A percentile compares a stretch with the other conserved stretches of the same genome.
phyloP scores from a whole-genome alignment of 2,113 vertebrate genomes.

The Sebastes fasciatus region DNA sequence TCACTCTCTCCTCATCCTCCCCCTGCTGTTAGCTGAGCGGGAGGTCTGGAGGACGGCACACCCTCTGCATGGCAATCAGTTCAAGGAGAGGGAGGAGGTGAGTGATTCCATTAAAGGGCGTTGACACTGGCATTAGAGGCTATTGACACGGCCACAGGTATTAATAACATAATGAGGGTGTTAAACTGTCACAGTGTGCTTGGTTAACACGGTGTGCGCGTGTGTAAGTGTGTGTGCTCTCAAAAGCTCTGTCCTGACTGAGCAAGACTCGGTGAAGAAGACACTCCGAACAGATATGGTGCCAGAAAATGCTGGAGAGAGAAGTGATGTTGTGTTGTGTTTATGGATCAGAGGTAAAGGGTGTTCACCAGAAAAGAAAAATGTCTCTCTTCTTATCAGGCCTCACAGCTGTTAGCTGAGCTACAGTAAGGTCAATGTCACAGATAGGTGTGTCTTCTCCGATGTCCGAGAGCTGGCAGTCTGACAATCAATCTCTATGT shows the following conservation, averaged over 20 bases:
- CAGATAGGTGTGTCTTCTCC: slow-evolving; percentile 21
- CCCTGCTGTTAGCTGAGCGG: slow-evolving; percentile 51
- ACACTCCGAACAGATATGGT: not conserved
- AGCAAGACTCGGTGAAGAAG: slow-evolving; percentile 1
- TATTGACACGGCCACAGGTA: slow-evolving; percentile 75
- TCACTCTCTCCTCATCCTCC: slow-evolving; percentile 42
- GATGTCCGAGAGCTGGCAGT: slow-evolving; percentile 4
- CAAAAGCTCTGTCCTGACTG: slow-evolving; percentile 5
- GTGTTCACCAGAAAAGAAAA: slow-evolving; percentile 22
- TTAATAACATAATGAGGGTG: slow-evolving; percentile 76
- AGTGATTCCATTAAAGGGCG: slow-evolving; percentile 71
- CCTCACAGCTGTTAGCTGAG: slow-evolving; percentile 33
- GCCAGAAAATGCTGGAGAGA: not conserved
- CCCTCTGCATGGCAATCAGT: slow-evolving; percentile 63
- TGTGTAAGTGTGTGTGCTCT: not conserved
- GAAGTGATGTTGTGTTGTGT: slow-evolving; percentile 18
- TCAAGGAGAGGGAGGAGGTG: slow-evolving; percentile 61
- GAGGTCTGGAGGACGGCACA: slow-evolving; percentile 51
- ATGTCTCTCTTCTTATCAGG: slow-evolving; percentile 49
- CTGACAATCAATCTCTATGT: slow-evolving; percentile 41
- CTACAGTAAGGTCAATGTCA: slow-evolving; percentile 42
- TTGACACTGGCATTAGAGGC: slow-evolving; percentile 72
- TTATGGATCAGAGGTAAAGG: slow-evolving; percentile 20
- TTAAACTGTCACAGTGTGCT: slow-evolving; percentile 63
- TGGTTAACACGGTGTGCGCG: slow-evolving; percentile 22